Base-by-base conservation (phyloP, 2,797 vertebrate genomes). In the Pangasius krempfi region DNA sequence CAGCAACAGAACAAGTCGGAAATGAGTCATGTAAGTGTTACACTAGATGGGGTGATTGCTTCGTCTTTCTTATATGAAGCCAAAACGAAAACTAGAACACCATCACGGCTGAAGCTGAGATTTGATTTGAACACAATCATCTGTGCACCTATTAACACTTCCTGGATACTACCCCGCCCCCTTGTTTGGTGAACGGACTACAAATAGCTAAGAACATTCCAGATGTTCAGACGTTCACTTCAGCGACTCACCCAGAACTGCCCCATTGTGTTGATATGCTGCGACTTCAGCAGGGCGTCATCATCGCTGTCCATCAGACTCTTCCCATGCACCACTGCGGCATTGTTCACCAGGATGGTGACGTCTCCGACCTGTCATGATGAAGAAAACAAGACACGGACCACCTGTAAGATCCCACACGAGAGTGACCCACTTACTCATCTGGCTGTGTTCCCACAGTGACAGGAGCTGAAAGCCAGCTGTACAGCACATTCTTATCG, bases 341-440 rank as follows among this genome's bases (percentile, higher is more conserved):
- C 99, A 0, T 99, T 99, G 96, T 99, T 99, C 93, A 99, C 98
- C 76, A 99, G 95, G 93, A 99, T 97, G 27, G 98, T 98, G 93
- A 99, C 97, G 90, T 99, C 99, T 0, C 99, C 99, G 86, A 99
- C 98, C 99, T 99, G 93, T 75, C 80, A 68, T 52, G 64, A 64
- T 89, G 87, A 86, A 90, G 37, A 70, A 52, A 84, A 84, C 22
- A 52, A 86, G 40, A 88, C 68, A 73, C 33, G 73, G 70, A 33
- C 37, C 50, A 84, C 82, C 83, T 70, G 64, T 70, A 64, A 84
- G 83, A 84, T 68, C 83, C 44, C n/a, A 20, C 64, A 54, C 33
- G n/a, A 37, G 40, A 20, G 16, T 84, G 82, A 50, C 20, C n/a
- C 44, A 68, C 62, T 68, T 50, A 68, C 20, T 64, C 37, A 64